Base-by-base conservation (phyloP, 2,888 invertebrate species). In the Agonum fuliginosum region DNA sequence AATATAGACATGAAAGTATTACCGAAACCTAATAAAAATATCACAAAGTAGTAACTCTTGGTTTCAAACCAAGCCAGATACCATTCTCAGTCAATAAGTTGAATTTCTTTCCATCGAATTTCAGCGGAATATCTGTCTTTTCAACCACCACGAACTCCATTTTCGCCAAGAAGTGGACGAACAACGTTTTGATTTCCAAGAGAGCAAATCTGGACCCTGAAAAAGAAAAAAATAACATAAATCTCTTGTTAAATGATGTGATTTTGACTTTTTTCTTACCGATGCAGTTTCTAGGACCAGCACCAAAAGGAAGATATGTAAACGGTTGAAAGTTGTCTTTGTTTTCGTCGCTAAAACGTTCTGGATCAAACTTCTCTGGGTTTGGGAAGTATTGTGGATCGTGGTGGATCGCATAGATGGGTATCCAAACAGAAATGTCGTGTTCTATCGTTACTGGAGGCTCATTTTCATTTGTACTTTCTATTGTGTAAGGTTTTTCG, bases 71-170 rank as follows among this genome's bases (percentile, higher is more conserved):
- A 12, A 79, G 24, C 70, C 69, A 71, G 78, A 85, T 86, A 14
- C 87, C 87, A 22, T 85, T 81, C 6, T 82, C 84, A 0, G 87
- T 85, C 2, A 84, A 82, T n/a, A 87, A 79, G 22, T 86, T 84
- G 78, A 87, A 86, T 0, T 85, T 85, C 1, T 83, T 78, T 0
- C 85, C 85, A 0, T 83, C 83, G 0, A 87, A 80, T 3, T 80
- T 81, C 0, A 83, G 72, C 0, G 79, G 79, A 70, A 79, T 78
- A 58, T 74, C 46, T 3, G 78, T 79, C 41, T 81, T 80, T 14
- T 78, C 58, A 30, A 65, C 73, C 0, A 70, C 62, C 20, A 62
- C 67, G 65, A 81, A 79, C 58, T 79, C 79, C 51, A 81, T 81
- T 30, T 81, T 79, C 6, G 80, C 69, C 51, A 81, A 78, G 3